These are phyloP conservation scores for Cyclopterus lumpus DNA, from an alignment of 2,797 vertebrate genomes.

Conservation along the genomic window DNA sequence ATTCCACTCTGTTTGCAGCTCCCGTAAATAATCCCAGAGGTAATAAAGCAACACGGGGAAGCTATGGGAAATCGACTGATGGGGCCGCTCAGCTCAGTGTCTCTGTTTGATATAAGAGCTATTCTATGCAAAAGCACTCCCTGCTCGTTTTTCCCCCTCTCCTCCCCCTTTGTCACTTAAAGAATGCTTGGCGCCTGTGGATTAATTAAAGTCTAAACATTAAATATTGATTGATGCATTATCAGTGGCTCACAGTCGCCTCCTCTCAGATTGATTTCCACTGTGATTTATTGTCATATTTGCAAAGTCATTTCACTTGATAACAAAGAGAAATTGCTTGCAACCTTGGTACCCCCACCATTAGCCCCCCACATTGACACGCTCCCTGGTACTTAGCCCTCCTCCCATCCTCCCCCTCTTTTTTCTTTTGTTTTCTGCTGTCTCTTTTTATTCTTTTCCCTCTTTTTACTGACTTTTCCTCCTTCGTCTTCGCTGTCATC, in stretches of 20 bases:
- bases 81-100: conserved; percentile 73
- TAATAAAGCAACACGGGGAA: conserved; percentile 65
- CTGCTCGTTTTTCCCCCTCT: conserved; percentile 69
- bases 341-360: conserved; percentile 82
- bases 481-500: conserved; percentile 59
- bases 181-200: conserved; percentile 96
- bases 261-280: conserved; percentile 97
- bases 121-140: conserved; percentile 93
- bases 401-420: conserved; percentile 51
- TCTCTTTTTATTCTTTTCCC: conserved; percentile 59
- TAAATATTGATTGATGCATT: conserved; percentile 99
- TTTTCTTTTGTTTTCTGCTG: conserved; percentile 61
- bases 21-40: conserved; percentile 60
- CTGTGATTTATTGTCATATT: conserved; percentile 99
- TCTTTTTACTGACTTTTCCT: conserved; percentile 59
- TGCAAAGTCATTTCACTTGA: conserved; percentile 99
- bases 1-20: conserved; percentile 25
- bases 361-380: conserved; percentile 76
- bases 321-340: conserved; percentile 97
- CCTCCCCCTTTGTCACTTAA: conserved; percentile 93
- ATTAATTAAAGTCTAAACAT: conserved; percentile 99
- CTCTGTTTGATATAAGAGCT: conserved; percentile 92
- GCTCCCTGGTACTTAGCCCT: conserved; percentile 64
- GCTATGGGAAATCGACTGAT: conserved; percentile 76
- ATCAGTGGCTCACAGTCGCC: conserved; percentile 98